A percentile compares a stretch with the other conserved stretches of the same genome.
phyloP scores from a whole-genome alignment of 2,113 vertebrate genomes.

The Chloebia gouldiae region DNA sequence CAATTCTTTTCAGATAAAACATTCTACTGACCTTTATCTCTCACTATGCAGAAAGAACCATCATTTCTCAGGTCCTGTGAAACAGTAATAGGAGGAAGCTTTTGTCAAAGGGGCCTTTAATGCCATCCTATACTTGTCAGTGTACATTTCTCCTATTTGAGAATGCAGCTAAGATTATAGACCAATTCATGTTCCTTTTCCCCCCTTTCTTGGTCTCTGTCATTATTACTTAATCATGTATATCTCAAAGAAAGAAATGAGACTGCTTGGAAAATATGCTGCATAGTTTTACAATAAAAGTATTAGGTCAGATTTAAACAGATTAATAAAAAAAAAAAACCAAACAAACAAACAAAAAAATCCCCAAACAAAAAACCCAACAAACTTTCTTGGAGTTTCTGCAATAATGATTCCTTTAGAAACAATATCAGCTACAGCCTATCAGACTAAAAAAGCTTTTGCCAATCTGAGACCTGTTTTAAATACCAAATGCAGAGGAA shows the following conservation, averaged over 20 bases:
- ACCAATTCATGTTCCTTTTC: not conserved
- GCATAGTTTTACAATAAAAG: not conserved
- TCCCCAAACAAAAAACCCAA: rapidly evolving
- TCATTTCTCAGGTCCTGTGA: not conserved
- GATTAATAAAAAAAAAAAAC: not conserved
- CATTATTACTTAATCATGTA: not conserved
- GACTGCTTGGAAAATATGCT: not conserved
- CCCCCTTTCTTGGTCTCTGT: rapidly evolving
- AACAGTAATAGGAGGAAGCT: not conserved
- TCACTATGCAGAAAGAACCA: not conserved
- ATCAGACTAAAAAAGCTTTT: constrained; percentile 45
- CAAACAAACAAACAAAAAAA: not conserved
- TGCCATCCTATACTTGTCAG: not conserved
- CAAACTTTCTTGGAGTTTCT: not conserved
- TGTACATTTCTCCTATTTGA: not conserved
- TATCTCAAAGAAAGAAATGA: not conserved
- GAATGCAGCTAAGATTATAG: not conserved
- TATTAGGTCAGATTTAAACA: not conserved
- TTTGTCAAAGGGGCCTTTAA: not conserved
- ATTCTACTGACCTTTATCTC: not conserved
- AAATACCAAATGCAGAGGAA: not conserved
- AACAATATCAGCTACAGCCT: constrained; percentile 42
- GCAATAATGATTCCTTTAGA: not conserved
- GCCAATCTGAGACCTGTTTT: not conserved
- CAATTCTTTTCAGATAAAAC: not conserved